A percentile compares a stretch with the other conserved stretches of the same genome.
These are phyloP conservation scores for Toxotes lorentzi DNA, from an alignment of 2,797 vertebrate species.

Conservation along the genomic window DNA sequence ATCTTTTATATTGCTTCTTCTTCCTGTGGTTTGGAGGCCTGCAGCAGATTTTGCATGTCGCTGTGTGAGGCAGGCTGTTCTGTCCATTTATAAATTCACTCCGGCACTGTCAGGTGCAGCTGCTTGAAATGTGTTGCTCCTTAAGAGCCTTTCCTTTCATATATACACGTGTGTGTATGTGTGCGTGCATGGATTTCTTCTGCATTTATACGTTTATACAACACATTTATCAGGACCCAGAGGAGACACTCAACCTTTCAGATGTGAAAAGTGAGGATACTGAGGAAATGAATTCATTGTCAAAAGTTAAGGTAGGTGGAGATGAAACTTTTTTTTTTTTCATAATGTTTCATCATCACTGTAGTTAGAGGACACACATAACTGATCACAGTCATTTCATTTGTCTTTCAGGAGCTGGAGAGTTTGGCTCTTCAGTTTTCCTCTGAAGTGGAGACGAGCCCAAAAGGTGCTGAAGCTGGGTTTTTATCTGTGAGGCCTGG, in stretches of 20 bases:
- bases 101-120: slow-evolving; percentile 74
- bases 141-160: slow-evolving; percentile 29
- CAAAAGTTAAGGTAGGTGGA: slow-evolving; percentile 59
- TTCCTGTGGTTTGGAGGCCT: not conserved
- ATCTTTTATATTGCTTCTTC: not conserved
- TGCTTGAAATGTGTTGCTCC: slow-evolving; percentile 62
- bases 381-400: not conserved
- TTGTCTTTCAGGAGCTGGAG: slow-evolving; percentile 34
- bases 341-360: not conserved
- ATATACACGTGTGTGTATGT: slow-evolving; percentile 2
- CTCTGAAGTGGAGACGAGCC: slow-evolving; percentile 12
- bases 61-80: slow-evolving; percentile 11
- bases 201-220: slow-evolving; percentile 37
- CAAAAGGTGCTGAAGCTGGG: slow-evolving; percentile 2
- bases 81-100: slow-evolving; percentile 23
- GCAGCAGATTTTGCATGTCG: slow-evolving; percentile 33
- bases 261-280: slow-evolving; percentile 41
- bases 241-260: slow-evolving; percentile 55
- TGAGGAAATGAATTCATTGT: not conserved
- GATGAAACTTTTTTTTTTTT: not conserved
- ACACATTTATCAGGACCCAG: slow-evolving; percentile 74
- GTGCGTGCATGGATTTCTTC: slow-evolving; percentile 6
- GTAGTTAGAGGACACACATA: not conserved
- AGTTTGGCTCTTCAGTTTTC: slow-evolving; percentile 8
- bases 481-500: slow-evolving; percentile 3